Evolutionary conservation across 1,140 invertebrate species (phyloP).

Genomic region (Halictus rubicundus): DNA sequence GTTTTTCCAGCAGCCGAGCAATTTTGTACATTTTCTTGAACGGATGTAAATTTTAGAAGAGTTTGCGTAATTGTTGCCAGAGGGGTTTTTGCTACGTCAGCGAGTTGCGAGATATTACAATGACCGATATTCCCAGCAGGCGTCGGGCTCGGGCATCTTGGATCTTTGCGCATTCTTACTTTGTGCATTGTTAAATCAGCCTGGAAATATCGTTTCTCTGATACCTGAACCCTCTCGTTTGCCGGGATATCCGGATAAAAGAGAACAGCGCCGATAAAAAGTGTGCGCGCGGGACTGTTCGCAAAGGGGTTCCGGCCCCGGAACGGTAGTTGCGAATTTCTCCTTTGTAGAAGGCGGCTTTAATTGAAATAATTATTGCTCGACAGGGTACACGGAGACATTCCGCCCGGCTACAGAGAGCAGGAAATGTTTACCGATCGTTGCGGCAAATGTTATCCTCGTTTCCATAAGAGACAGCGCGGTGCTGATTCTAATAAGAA

Average conservation of each 20-base stretch:
- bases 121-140: too few relatives aligned
- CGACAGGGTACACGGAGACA: background rate
- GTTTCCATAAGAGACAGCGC: background rate
- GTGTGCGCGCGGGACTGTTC: background rate
- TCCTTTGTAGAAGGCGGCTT: background rate
- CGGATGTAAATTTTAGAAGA: too few relatives aligned
- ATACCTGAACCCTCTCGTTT: background rate
- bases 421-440: background rate
- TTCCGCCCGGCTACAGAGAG: too few relatives aligned
- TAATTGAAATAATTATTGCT: background rate
- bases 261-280: conserved; percentile 7
- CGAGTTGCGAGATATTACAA: too few relatives aligned
- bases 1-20: too few relatives aligned
- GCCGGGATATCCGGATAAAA: background rate
- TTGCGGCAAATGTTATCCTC: background rate
- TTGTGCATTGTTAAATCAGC: background rate
- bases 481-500: background rate
- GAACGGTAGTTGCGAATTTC: too few relatives aligned
- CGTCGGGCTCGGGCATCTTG: background rate
- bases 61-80: too few relatives aligned
- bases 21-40: too few relatives aligned
- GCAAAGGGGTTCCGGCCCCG: background rate
- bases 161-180: background rate
- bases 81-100: too few relatives aligned
- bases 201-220: conserved; percentile 1